Conservation (phyloP, 2,113 vertebrate species). For the Centropristis striata region DNA sequence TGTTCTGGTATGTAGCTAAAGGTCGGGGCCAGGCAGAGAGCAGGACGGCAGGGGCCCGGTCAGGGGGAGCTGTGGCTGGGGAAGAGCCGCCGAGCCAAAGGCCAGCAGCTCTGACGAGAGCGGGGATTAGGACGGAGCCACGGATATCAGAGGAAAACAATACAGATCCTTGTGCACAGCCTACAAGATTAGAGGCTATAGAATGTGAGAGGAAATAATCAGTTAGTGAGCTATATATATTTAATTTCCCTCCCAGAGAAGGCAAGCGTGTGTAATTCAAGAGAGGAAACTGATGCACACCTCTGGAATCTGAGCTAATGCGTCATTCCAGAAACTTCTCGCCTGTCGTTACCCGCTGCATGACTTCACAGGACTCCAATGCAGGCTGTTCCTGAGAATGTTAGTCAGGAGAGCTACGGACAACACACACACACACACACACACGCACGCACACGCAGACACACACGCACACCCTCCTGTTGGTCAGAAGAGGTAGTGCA, state of each 20-base stretch:
- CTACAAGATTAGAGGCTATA: constrained; percentile 12
- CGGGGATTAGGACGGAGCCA: constrained; percentile 31
- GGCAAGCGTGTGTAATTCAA: constrained; percentile 32
- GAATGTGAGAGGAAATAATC: constrained; percentile 38
- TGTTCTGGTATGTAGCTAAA: constrained; percentile 86
- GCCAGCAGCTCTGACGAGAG: constrained; percentile 58
- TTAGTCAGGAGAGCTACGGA: constrained; percentile 68
- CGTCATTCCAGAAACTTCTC: constrained; percentile 62
- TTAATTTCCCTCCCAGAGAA: constrained; percentile 8
- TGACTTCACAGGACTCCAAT: constrained; percentile 66
- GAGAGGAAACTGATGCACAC: constrained; percentile 30
- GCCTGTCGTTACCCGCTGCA: constrained; percentile 50
- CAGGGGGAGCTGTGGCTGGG: constrained; percentile 69
- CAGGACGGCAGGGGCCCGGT: constrained; percentile 74
- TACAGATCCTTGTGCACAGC: constrained; percentile 40
- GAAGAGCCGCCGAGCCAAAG: constrained; percentile 63
- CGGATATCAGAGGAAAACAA: constrained; percentile 45
- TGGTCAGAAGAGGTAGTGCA: constrained; percentile 57
- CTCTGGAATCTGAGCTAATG: constrained; percentile 42
- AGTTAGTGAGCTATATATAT: constrained; percentile 21
- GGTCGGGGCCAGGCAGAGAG: constrained; percentile 80
- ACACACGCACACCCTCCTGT: constrained; percentile 47
- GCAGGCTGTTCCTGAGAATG: constrained; percentile 69
- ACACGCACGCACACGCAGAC: constrained; percentile 41
- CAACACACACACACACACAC: constrained; percentile 25